A percentile compares a stretch with the other conserved stretches of the same genome.
Evolutionary conservation across 2,888 invertebrate species (phyloP).

Genomic region (Cosmia pyralina): DNA sequence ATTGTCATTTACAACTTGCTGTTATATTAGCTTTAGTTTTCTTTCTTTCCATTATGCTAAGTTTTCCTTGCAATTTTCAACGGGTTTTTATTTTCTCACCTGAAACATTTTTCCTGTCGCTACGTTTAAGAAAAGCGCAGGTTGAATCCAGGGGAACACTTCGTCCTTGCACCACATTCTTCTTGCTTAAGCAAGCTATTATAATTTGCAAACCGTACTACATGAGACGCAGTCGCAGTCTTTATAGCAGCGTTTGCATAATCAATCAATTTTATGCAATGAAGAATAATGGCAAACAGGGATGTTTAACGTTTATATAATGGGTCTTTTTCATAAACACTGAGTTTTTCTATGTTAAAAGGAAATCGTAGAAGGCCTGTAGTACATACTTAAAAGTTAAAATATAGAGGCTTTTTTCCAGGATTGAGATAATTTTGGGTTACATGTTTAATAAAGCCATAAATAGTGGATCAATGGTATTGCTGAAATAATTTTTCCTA

Average conservation of each 20-base stretch:
- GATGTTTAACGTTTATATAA: not conserved
- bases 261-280: conserved; percentile 21
- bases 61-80: conserved; percentile 8
- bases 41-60: conserved; percentile 1
- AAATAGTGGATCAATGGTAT: not conserved
- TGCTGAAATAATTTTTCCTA: not conserved
- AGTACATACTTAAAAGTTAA: not conserved
- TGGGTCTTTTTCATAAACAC: not conserved
- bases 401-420: not conserved
- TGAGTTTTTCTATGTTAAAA: not conserved
- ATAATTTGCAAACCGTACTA: conserved; percentile 67
- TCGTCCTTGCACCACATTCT: conserved; percentile 57
- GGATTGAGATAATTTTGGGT: not conserved
- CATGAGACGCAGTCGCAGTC: conserved; percentile 18
- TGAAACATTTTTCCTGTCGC: conserved; percentile 40
- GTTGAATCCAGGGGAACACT: conserved; percentile 39
- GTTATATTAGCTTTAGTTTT: not conserved
- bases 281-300: conserved; percentile 6
- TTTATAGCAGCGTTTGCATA: conserved; percentile 18
- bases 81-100: conserved; percentile 1
- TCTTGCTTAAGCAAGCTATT: conserved; percentile 65
- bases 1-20: not conserved
- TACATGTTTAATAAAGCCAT: not conserved
- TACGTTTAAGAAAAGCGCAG: conserved; percentile 56
- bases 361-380: not conserved